A percentile compares a stretch with the other conserved stretches of the same genome.
Conservation (phyloP, 1,140 invertebrate species). For the Nymphalis io region DNA sequence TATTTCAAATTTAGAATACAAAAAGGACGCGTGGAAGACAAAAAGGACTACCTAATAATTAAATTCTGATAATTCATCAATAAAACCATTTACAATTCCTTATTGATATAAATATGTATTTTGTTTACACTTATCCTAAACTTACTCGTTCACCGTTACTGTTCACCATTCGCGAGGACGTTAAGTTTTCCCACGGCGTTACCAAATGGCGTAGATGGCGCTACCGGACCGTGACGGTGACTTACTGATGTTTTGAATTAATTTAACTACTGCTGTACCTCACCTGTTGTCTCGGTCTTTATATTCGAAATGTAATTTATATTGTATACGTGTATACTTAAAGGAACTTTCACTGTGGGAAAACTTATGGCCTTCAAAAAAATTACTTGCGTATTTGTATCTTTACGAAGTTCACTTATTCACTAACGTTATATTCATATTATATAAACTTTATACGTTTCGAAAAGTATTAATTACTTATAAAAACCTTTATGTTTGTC, state of each 20-base stretch:
- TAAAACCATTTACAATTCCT: background rate
- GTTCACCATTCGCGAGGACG: slow-evolving; percentile 41
- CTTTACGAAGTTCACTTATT: background rate
- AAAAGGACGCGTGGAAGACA: too few relatives aligned
- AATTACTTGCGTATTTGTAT: background rate
- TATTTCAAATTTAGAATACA: too few relatives aligned
- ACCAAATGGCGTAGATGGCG: slow-evolving; percentile 62
- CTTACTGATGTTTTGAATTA: slow-evolving; percentile 73
- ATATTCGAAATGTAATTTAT: background rate
- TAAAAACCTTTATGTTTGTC: too few relatives aligned
- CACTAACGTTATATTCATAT: too few relatives aligned
- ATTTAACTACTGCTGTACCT: slow-evolving; percentile 43
- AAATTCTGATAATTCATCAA: too few relatives aligned
- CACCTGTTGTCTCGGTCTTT: slow-evolving; percentile 62
- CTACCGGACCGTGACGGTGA: slow-evolving; percentile 69
- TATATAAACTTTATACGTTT: too few relatives aligned
- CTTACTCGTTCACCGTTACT: background rate
- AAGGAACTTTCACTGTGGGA: slow-evolving; percentile 25
- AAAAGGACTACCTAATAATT: too few relatives aligned
- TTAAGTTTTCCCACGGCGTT: slow-evolving; percentile 77
- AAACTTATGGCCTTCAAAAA: slow-evolving; percentile 24
- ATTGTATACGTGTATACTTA: slow-evolving; percentile 15
- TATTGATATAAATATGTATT: too few relatives aligned
- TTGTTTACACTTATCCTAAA: background rate
- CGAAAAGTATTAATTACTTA: too few relatives aligned